These are phyloP conservation scores for Margarornis squamiger DNA, from an alignment of 2,797 vertebrate species.

Conservation along the genomic window DNA sequence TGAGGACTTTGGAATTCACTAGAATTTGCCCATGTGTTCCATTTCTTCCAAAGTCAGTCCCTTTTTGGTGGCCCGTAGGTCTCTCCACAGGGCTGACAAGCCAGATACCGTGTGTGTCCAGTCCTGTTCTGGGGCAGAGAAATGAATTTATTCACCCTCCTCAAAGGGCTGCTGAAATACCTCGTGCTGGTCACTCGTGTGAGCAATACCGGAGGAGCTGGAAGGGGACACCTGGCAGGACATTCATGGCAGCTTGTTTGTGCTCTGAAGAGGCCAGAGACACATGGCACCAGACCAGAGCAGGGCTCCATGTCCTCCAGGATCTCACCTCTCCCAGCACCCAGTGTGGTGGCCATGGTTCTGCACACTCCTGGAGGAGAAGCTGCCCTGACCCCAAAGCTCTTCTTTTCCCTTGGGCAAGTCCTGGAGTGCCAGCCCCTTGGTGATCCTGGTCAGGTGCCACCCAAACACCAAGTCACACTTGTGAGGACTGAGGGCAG, in stretches of 20 bases:
- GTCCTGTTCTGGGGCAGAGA: background rate
- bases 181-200: background rate
- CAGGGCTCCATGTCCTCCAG: background rate
- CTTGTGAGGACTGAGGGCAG: background rate
- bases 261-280: background rate
- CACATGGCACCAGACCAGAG: background rate
- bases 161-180: background rate
- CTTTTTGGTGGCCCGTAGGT: background rate
- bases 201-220: fast-evolving
- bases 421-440: background rate
- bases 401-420: background rate
- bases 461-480: background rate
- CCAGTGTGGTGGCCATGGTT: background rate
- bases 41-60: background rate
- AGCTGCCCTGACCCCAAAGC: background rate
- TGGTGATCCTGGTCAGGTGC: background rate
- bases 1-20: background rate
- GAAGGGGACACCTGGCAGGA: background rate
- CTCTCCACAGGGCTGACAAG: background rate
- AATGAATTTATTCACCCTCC: background rate
- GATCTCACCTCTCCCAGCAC: background rate
- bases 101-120: background rate
- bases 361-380: background rate
- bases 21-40: background rate
- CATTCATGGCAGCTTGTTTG: background rate